Evolutionary conservation across 2,113 vertebrate genomes (phyloP), one percentile per base, ranked within the genome.

Genomic region (Mastomys coucha): DNA sequence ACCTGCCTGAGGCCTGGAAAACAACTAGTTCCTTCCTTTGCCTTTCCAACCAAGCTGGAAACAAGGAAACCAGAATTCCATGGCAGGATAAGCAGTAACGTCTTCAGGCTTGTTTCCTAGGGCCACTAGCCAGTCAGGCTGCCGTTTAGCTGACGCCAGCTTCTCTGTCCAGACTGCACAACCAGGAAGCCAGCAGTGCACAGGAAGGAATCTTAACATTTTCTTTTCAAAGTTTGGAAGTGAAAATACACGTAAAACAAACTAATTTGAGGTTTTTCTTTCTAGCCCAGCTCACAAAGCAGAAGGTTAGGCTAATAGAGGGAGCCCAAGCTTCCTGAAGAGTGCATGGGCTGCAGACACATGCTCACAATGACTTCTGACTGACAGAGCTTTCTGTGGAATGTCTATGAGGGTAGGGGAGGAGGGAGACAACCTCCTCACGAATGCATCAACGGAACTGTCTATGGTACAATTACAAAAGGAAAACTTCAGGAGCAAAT

Each of bases 231-330:
- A 87, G 80, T 75, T 9, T 58, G 42, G 72, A 89, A 86, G 45
- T 16, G 91, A 86, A 95, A 97, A 91, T 84, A 84, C 87, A 94
- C 89, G 36, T 91, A 94, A 93, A 96, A 88, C 67, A 73, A 70
- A 73, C 60, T 22, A 77, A 84, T 75, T 26, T 20, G n/a, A 89
- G 95, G 95, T 90, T 81, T 31, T 91, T 65, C 93, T 93, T 88
- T 69, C 67, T 22, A 69, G 10, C 24, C 39, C 16, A n/a, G 93
- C 87, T 80, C 86, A 77, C 13, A 60, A 49, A 63, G 69, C 86
- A 91, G 63, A 84, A 93, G 45, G 77, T 28, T 31, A 36, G 72
- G n/a, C 76, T 73, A 95, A 88, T 51, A 65, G 67, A 76, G 78
- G 67, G 49, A 31, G 84, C 20, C 73, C 33, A 17, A 28, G 63